These are phyloP conservation scores for Neoaliturus tenellus DNA, from an alignment of 2,888 invertebrate species.

Conservation along the genomic window DNA sequence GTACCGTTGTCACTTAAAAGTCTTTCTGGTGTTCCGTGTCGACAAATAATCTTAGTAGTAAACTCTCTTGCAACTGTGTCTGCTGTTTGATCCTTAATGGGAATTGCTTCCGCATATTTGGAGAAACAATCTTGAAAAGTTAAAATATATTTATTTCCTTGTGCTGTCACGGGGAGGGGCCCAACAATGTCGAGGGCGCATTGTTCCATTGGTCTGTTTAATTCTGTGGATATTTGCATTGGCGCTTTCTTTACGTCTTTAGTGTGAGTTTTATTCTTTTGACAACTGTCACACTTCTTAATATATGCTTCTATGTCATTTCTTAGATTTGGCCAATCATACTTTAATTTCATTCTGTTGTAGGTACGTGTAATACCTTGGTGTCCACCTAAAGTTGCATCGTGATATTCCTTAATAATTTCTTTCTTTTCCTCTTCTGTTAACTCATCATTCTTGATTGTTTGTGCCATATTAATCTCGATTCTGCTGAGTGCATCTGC, in stretches of 20 bases:
- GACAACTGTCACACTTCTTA: background rate
- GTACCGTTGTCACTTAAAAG: background rate
- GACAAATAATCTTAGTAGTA: background rate
- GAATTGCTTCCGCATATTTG: background rate
- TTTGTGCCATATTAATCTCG: background rate
- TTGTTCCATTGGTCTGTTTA: background rate
- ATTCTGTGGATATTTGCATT: background rate
- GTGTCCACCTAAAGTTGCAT: background rate
- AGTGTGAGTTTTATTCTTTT: background rate
- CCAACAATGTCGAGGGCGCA: background rate
- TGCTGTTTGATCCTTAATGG: background rate
- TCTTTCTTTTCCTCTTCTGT: background rate
- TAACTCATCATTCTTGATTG: background rate
- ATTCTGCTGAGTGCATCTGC: slow-evolving; percentile 29
- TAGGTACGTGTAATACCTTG: background rate
- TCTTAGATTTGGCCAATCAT: background rate
- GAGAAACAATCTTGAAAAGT: background rate
- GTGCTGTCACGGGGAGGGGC: background rate
- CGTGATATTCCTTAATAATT: slow-evolving; percentile 1
- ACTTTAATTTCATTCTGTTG: background rate
- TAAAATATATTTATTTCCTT: background rate
- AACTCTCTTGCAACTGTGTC: background rate
- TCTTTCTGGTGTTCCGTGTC: background rate
- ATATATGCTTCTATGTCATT: background rate
- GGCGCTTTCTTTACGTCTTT: background rate